Conservation (phyloP, 2,797 vertebrate genomes). For the Ispidina lecontei region DNA sequence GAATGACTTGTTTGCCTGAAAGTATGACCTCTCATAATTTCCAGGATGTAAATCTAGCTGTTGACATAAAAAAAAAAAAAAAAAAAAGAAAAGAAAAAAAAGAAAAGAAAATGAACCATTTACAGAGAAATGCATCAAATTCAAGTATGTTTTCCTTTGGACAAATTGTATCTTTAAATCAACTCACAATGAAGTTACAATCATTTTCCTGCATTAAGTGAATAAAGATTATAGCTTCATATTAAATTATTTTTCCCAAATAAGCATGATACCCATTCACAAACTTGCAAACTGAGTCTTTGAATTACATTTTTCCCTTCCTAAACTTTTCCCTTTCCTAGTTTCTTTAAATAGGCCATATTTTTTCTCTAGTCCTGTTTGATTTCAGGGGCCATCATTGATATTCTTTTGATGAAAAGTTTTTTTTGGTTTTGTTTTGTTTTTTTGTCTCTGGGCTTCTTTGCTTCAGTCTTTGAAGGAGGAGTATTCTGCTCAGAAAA, state of each 20-base stretch:
- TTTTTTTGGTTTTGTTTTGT: no score
- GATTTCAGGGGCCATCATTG: background rate
- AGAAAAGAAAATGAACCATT: background rate
- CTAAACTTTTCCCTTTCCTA: background rate
- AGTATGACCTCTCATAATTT: background rate
- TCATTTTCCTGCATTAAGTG: background rate
- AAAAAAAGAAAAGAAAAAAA: no score
- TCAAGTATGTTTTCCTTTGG: background rate
- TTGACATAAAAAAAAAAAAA: background rate
- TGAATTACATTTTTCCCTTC: background rate
- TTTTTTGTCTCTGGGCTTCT: background rate
- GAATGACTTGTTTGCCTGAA: background rate
- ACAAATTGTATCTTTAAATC: background rate
- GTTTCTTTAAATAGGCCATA: background rate
- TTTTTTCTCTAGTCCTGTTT: background rate
- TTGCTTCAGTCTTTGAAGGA: background rate
- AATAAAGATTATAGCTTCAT: background rate
- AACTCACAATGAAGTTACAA: background rate
- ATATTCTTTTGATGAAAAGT: background rate
- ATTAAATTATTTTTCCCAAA: background rate
- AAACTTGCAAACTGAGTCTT: background rate
- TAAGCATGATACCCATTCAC: background rate
- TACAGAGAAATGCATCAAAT: background rate
- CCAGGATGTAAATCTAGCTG: background rate
- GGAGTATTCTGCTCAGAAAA: background rate